Base-by-base conservation (phyloP, 2,797 vertebrate genomes). In the Cheirogaleus major region DNA sequence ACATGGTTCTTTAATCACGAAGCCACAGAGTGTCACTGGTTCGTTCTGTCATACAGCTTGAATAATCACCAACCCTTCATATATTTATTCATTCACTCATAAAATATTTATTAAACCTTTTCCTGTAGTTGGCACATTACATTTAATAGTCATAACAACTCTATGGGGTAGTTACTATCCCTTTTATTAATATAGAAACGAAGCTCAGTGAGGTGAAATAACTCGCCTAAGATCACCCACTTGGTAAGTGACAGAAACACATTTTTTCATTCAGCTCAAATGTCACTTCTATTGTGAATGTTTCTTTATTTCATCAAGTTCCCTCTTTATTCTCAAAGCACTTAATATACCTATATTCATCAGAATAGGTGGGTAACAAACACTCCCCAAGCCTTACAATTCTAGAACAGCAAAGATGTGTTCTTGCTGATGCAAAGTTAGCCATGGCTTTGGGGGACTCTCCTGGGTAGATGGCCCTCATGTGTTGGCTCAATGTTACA, bases 11-110 rank as follows among this genome's bases (percentile, higher is more conserved):
- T 75, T 59, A 70, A 73, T 90, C 59, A n/a, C 35, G 32, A 76
- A 79, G 72, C 43, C 73, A 45, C 25, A 18, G 63, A 38, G 23
- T 79, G 18, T 70, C 72, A 41, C 65, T 63, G 43, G 43, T 25
- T 94, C 55, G 61, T 78, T 88, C 17, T 52, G 22, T 70, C 50
- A 23, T 17, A 88, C 27, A 63, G 12, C 78, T 93, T 25, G 14
- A 93, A 45, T 70, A 92, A 61, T 72, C 38, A 80, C n/a, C 41
- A 75, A 25, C 35, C 89, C 84, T 95, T 84, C 43, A n/a, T 81
- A 72, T 89, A 61, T 83, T 95, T 43, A 86, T 81, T 38, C 32
- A 73, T 72, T 50, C n/a, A 70, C 41, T 35, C 38, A 63, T 78
- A 81, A 50, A n/a, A 38, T 52, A 72, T 76, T 80, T 93, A 23